These are phyloP conservation scores for Poeciliopsis retropinna DNA, from an alignment of 2,113 vertebrate genomes.

Conservation along the genomic window DNA sequence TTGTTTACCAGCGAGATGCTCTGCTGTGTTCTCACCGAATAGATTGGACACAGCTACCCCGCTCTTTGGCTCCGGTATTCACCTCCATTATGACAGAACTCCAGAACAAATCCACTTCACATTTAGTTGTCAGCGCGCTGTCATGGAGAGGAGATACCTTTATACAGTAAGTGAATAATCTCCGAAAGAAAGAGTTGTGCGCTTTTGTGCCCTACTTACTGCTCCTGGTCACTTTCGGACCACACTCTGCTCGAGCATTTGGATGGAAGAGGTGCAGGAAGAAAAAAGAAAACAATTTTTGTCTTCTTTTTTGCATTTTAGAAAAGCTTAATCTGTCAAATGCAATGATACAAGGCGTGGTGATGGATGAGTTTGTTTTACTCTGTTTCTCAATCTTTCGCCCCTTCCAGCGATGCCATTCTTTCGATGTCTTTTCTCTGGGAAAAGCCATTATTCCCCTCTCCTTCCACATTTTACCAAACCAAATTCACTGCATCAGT, in stretches of 20 bases:
- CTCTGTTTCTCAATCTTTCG: slow-evolving; percentile 60
- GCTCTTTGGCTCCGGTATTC: slow-evolving; percentile 51
- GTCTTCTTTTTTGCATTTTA: slow-evolving; percentile 27
- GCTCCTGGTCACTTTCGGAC: slow-evolving; percentile 60
- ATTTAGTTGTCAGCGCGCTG: slow-evolving; percentile 63
- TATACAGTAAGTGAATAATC: slow-evolving; percentile 69
- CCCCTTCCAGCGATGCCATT: slow-evolving; percentile 39
- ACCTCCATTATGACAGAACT: slow-evolving; percentile 57
- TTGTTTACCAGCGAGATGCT: slow-evolving; percentile 66
- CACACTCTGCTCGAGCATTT: slow-evolving; percentile 40
- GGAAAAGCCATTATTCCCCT: slow-evolving; percentile 63
- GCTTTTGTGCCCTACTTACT: slow-evolving; percentile 43
- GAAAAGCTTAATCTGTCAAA: slow-evolving; percentile 71
- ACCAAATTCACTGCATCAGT: slow-evolving; percentile 59
- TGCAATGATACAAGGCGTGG: slow-evolving; percentile 67
- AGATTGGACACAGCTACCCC: slow-evolving; percentile 70
- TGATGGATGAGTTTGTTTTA: slow-evolving; percentile 76
- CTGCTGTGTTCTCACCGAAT: slow-evolving; percentile 58
- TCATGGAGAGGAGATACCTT: slow-evolving; percentile 65
- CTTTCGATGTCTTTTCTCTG: slow-evolving; percentile 38
- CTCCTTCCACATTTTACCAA: slow-evolving; percentile 53
- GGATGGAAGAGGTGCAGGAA: slow-evolving; percentile 25
- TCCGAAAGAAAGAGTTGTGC: slow-evolving; percentile 35
- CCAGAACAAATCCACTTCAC: slow-evolving; percentile 72
- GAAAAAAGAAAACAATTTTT: not conserved